Evolutionary conservation across 2,888 invertebrate genomes (phyloP).

Genomic region (Fabriciana adippe): DNA sequence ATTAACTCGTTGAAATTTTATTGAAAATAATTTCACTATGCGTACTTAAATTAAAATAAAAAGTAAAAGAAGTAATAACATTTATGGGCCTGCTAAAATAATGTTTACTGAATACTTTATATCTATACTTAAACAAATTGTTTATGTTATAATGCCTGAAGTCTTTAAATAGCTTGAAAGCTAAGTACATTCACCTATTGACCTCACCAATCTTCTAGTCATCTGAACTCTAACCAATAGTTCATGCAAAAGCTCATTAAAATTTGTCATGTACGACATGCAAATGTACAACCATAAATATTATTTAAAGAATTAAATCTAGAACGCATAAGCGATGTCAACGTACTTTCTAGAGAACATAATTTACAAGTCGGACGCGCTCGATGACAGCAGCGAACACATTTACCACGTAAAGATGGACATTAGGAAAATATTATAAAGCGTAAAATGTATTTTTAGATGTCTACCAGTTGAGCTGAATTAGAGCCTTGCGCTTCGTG

Average conservation of each 20-base stretch:
- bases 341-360: conserved; percentile 61
- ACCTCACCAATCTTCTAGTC: conserved; percentile 22
- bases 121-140: too few relatives aligned
- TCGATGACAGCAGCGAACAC: conserved; percentile 43
- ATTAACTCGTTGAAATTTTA: too few relatives aligned
- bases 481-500: background rate
- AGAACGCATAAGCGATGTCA: conserved; percentile 38
- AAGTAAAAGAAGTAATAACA: too few relatives aligned
- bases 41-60: too few relatives aligned
- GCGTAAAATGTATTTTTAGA: conserved; percentile 14
- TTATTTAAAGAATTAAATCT: conserved; percentile 38
- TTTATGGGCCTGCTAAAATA: too few relatives aligned
- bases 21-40: too few relatives aligned
- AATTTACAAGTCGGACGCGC: conserved; percentile 50
- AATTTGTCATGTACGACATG: conserved; percentile 36
- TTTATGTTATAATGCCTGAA: too few relatives aligned
- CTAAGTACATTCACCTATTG: conserved; percentile 16
- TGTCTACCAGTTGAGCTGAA: background rate
- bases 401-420: conserved; percentile 29
- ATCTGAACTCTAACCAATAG: conserved; percentile 22
- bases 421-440: conserved; percentile 20
- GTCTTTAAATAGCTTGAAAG: background rate
- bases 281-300: conserved; percentile 35
- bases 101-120: too few relatives aligned
- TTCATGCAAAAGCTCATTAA: conserved; percentile 31